These are phyloP conservation scores for Trematocara macrostoma DNA, from an alignment of 2,113 vertebrate species.

Conservation along the genomic window DNA sequence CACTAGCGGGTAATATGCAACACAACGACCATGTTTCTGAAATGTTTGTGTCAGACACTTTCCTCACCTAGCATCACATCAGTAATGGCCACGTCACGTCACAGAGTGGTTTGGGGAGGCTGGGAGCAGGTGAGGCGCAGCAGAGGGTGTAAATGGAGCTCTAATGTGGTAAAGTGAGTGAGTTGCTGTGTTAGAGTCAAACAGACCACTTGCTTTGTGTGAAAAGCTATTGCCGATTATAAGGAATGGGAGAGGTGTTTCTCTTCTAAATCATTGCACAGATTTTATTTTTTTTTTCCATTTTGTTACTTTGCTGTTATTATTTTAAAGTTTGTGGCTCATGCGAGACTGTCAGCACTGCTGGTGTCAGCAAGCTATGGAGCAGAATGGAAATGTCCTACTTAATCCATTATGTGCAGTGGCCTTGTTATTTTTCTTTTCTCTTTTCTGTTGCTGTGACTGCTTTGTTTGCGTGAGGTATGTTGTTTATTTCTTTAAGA, in stretches of 20 bases:
- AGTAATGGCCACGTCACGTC: background rate
- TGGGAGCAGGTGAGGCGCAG: background rate
- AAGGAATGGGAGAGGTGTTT: background rate
- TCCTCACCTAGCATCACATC: background rate
- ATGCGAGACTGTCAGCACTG: background rate
- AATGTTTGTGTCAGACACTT: background rate
- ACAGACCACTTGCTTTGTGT: background rate
- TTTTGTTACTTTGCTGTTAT: background rate
- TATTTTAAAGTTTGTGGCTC: background rate
- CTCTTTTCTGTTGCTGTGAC: background rate
- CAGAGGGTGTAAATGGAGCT: conserved; percentile 27
- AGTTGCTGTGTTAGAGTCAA: background rate
- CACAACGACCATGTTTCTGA: background rate
- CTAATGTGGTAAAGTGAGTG: conserved; percentile 24
- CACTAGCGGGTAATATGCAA: background rate
- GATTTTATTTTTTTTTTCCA: background rate
- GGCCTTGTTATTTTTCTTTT: background rate
- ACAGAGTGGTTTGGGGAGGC: background rate
- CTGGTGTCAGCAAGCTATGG: background rate
- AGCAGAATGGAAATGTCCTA: background rate
- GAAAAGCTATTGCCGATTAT: background rate
- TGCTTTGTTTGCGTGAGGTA: background rate
- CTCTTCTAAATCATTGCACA: background rate
- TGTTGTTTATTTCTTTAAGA: background rate
- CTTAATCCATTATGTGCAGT: background rate